Base-by-base conservation (phyloP, 2,113 vertebrate species). In the Paralichthys olivaceus region DNA sequence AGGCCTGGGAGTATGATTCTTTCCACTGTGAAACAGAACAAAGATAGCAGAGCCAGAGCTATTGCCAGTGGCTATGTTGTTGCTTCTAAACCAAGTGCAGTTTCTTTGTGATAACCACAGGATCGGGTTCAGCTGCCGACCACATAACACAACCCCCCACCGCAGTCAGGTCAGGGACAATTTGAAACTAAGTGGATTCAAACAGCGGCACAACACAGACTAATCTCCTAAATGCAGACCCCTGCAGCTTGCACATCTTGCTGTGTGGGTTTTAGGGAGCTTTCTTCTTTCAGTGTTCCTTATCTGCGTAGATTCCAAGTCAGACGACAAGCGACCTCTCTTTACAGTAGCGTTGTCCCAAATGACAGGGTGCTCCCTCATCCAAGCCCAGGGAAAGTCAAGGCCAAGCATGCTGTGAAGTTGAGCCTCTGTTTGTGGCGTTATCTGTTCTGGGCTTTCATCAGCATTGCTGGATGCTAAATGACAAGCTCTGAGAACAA, bases 371-470 rank as follows among this genome's bases (percentile, higher is more conserved):
- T 66, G 62, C 63, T 72, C 37, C 66, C 75, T 84, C 54, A 85
- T 87, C 79, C 74, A 49, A 9, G 28, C 70, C 59, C 0, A 40
- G 75, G 65, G 61, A 83, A 75, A 83, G 84, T 84, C 74, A 28
- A 84, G 83, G 72, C 72, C 75, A 32, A 40, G 70, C 72, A 22
- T 61, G 49, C 79, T 82, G 81, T 79, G 77, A 83, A 85, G 84
- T 76, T 65, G 63, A 81, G 72, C 77, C 14, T 79, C 76, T 62
- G 59, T 84, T 83, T 69, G 81, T 83, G 79, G 74, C 5, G 40
- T 80, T 89, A 89, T 92, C 87, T 84, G 74, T 65, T 85, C n/a
- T n/a, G 67, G 56, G 83, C 80, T 88, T 91, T 90, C 79, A 87
- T 85, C 87, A 67, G 62, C 20, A 66, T 2, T 53, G 64, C 75